Evolutionary conservation across 2,888 invertebrate species (phyloP).

Genomic region (Fragum whitleyi): DNA sequence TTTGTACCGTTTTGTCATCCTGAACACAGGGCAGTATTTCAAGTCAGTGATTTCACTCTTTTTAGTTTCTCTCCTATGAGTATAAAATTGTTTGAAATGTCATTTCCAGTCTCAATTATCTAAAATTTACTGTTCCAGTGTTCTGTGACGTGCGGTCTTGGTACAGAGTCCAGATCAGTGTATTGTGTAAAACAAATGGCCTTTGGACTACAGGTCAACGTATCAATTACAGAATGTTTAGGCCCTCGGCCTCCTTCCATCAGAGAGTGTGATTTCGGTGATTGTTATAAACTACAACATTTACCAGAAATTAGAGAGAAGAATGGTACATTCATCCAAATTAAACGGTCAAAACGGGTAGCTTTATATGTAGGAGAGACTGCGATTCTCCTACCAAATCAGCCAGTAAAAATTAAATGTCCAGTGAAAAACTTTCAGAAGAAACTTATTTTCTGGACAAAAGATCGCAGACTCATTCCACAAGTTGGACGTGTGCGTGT

Average conservation of each 20-base stretch:
- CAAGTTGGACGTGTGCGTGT: slow-evolving; percentile 74
- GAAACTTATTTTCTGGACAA: slow-evolving; percentile 79
- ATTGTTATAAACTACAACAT: slow-evolving; percentile 70
- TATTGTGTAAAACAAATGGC: slow-evolving; percentile 88
- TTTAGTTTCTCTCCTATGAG: too few species aligned
- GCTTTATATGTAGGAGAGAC: slow-evolving; percentile 72
- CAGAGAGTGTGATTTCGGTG: slow-evolving; percentile 70
- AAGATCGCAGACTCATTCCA: slow-evolving; percentile 73
- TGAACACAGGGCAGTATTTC: too few species aligned
- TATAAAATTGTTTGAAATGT: too few species aligned
- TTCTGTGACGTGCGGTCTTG: slow-evolving; percentile 94
- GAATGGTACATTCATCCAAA: slow-evolving; percentile 77
- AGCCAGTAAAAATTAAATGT: slow-evolving; percentile 77
- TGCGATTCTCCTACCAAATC: slow-evolving; percentile 76
- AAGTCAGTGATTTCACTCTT: too few species aligned
- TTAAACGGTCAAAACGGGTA: slow-evolving; percentile 71
- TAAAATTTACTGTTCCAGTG: slow-evolving; percentile 89
- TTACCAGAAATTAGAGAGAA: slow-evolving; percentile 72
- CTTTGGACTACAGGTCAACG: slow-evolving; percentile 67
- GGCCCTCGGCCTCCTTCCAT: slow-evolving; percentile 67
- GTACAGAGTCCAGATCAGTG: slow-evolving; percentile 93
- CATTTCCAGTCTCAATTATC: too few species aligned
- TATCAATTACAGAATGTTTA: slow-evolving; percentile 71
- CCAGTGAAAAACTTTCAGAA: slow-evolving; percentile 78
- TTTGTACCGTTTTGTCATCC: too few species aligned